Percentiles rank a stretch among this genome's conserved stretches.
These are phyloP conservation scores for Ia io DNA, from an alignment of 2,113 vertebrate genomes.

Conservation along the genomic window DNA sequence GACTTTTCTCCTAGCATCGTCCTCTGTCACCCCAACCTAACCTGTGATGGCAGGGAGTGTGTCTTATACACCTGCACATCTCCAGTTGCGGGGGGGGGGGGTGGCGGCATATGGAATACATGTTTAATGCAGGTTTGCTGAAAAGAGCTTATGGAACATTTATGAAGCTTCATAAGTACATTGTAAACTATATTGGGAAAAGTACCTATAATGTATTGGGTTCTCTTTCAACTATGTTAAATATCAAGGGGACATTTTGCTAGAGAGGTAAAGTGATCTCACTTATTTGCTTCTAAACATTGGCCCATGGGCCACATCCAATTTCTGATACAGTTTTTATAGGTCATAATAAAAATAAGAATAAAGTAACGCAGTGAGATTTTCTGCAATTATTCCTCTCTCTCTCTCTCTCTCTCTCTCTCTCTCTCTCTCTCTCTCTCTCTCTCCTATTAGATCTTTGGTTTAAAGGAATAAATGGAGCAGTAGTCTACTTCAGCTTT, in stretches of 20 bases:
- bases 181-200: not conserved
- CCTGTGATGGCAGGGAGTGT: not conserved
- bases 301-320: not conserved
- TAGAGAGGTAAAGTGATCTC: not conserved
- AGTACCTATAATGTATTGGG: not conserved
- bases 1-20: not conserved
- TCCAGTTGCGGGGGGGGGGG: not conserved
- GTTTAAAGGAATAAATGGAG: slow-evolving; percentile 5
- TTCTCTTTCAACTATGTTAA: slow-evolving; percentile 4
- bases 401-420: too few relatives aligned
- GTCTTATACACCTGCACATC: not conserved
- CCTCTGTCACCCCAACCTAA: not conserved
- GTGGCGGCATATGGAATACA: not conserved
- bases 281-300: not conserved
- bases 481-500: not conserved
- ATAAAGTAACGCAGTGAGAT: not conserved
- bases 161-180: not conserved
- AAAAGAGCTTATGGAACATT: not conserved
- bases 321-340: not conserved
- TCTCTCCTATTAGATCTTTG: not conserved
- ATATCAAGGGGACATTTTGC: not conserved
- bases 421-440: too few relatives aligned
- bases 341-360: slow-evolving; percentile 19
- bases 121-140: not conserved
- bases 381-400: not conserved